Conservation (phyloP, 2,797 vertebrate species). For the Sus cebifrons region DNA sequence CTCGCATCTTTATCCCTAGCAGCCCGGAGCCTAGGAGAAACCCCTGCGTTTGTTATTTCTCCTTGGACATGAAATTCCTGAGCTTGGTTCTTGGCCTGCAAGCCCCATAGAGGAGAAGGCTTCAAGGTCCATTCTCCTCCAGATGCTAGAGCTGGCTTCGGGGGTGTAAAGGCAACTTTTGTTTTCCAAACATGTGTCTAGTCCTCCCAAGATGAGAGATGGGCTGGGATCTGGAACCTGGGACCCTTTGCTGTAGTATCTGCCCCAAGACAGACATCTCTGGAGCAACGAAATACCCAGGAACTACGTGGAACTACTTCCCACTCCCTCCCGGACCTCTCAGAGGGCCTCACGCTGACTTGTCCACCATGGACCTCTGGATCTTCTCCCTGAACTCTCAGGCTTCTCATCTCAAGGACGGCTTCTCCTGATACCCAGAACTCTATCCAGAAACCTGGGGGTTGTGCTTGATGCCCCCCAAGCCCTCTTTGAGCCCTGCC, state of each 20-base stretch:
- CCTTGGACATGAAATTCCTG: no score
- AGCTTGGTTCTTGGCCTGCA: not conserved
- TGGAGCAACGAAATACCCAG: no score
- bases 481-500: accelerated
- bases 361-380: accelerated
- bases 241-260: no score
- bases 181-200: accelerated
- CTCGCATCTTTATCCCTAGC: accelerated
- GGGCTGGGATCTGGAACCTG: no score
- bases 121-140: not conserved
- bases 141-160: accelerated
- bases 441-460: not conserved
- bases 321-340: accelerated
- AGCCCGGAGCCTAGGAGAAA: not conserved
- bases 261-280: no score
- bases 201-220: no score
- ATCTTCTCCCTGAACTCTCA: not conserved
- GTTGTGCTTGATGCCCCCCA: accelerated
- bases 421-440: not conserved
- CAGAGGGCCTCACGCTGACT: not conserved
- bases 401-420: not conserved
- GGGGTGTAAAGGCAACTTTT: not conserved
- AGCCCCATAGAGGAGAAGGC: accelerated
- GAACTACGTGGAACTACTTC: no score
- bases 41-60: not conserved